phyloP scores from a whole-genome alignment of 2,888 invertebrate species.

The Ellobium chinense region DNA sequence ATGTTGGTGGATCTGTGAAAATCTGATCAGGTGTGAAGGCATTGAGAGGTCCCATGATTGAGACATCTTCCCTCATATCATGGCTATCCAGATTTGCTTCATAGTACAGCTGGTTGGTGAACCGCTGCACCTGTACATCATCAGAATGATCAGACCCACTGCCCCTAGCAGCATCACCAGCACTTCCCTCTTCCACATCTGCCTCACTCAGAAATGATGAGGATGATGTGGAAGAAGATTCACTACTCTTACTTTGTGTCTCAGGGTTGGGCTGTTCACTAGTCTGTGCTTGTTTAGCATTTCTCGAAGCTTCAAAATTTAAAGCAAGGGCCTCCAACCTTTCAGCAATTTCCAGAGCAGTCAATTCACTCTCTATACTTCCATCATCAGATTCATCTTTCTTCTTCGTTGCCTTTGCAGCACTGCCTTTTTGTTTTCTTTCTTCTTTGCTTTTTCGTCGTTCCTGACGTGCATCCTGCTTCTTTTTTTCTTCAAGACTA shows the following conservation, averaged over 20 bases:
- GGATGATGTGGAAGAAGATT: constrained; percentile 14
- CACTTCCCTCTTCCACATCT: neutral
- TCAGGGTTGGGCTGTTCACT: constrained; percentile 14
- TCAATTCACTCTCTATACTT: constrained; percentile 43
- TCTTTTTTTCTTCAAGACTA: constrained; percentile 42
- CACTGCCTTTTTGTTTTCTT: neutral
- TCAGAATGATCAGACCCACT: constrained; percentile 11
- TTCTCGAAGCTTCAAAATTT: constrained; percentile 39
- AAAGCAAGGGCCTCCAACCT: constrained; percentile 44
- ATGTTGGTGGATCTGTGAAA: neutral
- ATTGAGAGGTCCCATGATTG: neutral
- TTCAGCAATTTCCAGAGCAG: constrained; percentile 45
- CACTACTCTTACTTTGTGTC: constrained; percentile 16
- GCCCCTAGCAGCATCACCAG: neutral
- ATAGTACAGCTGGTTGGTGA: constrained; percentile 35
- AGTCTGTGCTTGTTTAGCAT: constrained; percentile 12
- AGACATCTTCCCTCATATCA: neutral
- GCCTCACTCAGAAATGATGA: constrained; percentile 14
- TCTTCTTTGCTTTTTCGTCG: constrained; percentile 31
- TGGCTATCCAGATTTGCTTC: constrained; percentile 35
- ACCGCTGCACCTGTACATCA: constrained; percentile 14
- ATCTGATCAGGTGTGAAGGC: constrained; percentile 8
- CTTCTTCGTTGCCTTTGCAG: constrained; percentile 1
- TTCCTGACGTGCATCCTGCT: constrained; percentile 6
- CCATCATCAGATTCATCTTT: constrained; percentile 39